Base-by-base conservation (phyloP, 2,888 invertebrate species). In the Steromphala cineraria region DNA sequence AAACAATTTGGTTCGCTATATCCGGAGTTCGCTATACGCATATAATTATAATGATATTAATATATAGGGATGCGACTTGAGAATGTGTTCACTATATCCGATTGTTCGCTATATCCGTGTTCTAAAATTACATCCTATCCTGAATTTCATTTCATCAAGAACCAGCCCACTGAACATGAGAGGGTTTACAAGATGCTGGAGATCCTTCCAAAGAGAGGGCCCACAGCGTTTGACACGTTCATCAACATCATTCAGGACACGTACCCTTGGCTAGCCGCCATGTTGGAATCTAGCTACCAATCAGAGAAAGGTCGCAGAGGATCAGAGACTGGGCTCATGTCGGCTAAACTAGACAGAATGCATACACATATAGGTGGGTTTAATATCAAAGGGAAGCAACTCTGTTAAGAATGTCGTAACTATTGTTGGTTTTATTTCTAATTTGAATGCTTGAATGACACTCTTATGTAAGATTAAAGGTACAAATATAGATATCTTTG, bases 181-280 rank as follows among this genome's bases (percentile, higher is more conserved):
- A 83, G 87, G 75, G 84, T 87, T 0, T 85, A 87, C 75, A 89
- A 87, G 77, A 85, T 90, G 87, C 76, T 90, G 21, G 84, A 86
- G 36, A 80, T 89, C 81, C 82, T 90, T 13, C 89, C 89, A 5
- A 88, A 86, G 40, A 76, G 90, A 74, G 90, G 90, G 0, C 90
- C 90, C 0, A 84, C 88, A 15, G 89, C 90, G 1, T 89, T 90
- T 79, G 86, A 88, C 31, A 67, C 53, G 19, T 90, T 90, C 78
- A 75, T 89, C 3, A 83, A 82, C 19, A 85, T 88, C 0, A 81
- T 90, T 2, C 85, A 87, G 67, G 82, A 81, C 13, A 86, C 86
- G 56, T 88, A 89, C 79, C 89, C 89, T 0, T 90, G 90, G 90
- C 82, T 90, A 52, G 87, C 88, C 8, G 78, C 87, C 3, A 84